A percentile compares a stretch with the other conserved stretches of the same genome.
Conservation (phyloP, 2,113 vertebrate genomes). For the Oreochromis tanganicae region DNA sequence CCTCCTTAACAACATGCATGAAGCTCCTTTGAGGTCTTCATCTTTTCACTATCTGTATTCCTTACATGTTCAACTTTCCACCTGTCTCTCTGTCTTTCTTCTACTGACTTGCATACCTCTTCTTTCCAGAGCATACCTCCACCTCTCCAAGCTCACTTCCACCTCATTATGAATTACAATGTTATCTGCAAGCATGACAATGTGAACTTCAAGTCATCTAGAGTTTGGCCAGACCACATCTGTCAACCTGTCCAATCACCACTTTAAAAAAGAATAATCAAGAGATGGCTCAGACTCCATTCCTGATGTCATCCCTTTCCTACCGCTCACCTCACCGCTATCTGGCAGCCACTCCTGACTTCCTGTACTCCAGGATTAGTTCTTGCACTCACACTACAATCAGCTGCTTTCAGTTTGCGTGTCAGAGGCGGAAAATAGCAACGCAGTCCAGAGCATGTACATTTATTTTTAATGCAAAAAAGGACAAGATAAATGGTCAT, state of each 20-base stretch:
- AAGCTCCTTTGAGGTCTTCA: background rate
- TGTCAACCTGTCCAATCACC: background rate
- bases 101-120: too few species aligned
- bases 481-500: background rate
- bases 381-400: background rate
- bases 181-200: background rate
- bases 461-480: background rate
- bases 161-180: background rate
- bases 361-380: rapidly evolving
- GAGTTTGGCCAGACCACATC: background rate
- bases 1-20: background rate
- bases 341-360: background rate
- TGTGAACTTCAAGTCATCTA: background rate
- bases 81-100: too few species aligned
- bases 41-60: too few species aligned
- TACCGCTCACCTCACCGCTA: background rate
- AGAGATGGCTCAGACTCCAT: background rate
- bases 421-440: rapidly evolving
- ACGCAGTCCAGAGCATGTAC: background rate
- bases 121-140: too few species aligned
- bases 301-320: background rate
- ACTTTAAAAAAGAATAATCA: background rate
- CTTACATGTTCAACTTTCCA: too few species aligned
- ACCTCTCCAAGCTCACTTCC: background rate
- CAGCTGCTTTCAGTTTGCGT: background rate